Evolutionary conservation across 2,113 vertebrate genomes (phyloP).

Genomic region (Spermophilus dauricus): DNA sequence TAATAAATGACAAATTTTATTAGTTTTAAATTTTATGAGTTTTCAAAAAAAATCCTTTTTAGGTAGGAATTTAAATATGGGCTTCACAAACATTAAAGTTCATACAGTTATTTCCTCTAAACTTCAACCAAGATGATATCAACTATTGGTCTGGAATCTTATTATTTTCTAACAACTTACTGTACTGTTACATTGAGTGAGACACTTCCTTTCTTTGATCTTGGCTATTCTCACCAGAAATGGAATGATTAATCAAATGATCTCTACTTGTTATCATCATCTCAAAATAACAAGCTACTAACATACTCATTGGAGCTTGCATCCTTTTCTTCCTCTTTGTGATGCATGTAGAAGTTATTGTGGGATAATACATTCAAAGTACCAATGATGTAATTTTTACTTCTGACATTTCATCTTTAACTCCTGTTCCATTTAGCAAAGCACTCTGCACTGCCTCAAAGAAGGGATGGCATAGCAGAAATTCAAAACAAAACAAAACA

Average conservation of each 20-base stretch:
- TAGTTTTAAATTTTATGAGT: neutral
- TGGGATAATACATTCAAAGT: neutral
- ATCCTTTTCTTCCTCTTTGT: neutral
- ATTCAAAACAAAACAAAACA: neutral
- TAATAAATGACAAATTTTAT: neutral
- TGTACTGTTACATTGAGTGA: neutral
- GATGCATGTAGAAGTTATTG: neutral
- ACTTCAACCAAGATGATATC: neutral
- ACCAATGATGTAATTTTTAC: neutral
- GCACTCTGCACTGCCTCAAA: neutral
- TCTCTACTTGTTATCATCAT: neutral
- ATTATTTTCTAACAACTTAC: neutral
- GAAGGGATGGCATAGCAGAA: neutral
- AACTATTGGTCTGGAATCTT: neutral
- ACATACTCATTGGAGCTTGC: neutral
- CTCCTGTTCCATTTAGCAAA: neutral
- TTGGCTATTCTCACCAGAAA: neutral
- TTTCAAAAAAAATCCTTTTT: neutral
- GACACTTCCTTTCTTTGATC: neutral
- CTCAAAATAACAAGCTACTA: conserved; percentile 12
- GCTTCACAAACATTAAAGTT: neutral
- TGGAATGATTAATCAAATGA: neutral
- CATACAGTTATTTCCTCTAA: neutral
- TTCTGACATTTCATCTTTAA: neutral
- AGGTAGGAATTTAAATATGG: neutral